These are phyloP conservation scores for Heliconius hermathena DNA, from an alignment of 1,140 invertebrate genomes.

Conservation along the genomic window DNA sequence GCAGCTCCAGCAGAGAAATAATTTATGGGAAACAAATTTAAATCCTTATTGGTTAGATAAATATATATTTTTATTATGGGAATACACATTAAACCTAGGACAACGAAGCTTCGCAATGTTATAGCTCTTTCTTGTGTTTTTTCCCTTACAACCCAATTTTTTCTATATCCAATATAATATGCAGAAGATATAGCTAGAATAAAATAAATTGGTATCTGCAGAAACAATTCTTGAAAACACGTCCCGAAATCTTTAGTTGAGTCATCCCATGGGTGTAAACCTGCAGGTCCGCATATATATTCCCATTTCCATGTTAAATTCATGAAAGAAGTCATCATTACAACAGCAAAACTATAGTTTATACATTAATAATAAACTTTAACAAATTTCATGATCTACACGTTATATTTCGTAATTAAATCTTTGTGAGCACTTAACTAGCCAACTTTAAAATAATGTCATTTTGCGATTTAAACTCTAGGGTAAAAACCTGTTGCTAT, in stretches of 20 bases:
- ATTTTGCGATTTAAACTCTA: neutral
- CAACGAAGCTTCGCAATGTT: constrained; percentile 83
- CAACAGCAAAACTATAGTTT: constrained; percentile 7
- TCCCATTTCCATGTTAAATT: constrained; percentile 86
- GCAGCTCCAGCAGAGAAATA: constrained; percentile 86
- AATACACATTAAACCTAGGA: constrained; percentile 84
- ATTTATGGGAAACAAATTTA: constrained; percentile 83
- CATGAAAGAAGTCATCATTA: constrained; percentile 35
- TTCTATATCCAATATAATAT: constrained; percentile 88
- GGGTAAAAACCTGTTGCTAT: constrained; percentile 4
- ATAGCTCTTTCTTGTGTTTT: constrained; percentile 84
- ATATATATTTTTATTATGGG: constrained; percentile 86
- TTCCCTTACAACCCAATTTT: constrained; percentile 82
- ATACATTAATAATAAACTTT: neutral
- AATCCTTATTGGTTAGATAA: constrained; percentile 75
- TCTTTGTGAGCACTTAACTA: neutral
- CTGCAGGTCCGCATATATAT: constrained; percentile 86
- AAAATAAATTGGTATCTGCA: constrained; percentile 87
- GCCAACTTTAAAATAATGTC: neutral
- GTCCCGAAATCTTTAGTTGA: constrained; percentile 87
- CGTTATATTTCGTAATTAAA: neutral
- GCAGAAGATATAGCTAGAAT: constrained; percentile 88
- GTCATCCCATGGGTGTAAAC: constrained; percentile 85
- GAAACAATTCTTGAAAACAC: constrained; percentile 90
- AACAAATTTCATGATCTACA: neutral